These are phyloP conservation scores for Prinia subflava DNA, from an alignment of 2,113 vertebrate genomes.

Conservation along the genomic window DNA sequence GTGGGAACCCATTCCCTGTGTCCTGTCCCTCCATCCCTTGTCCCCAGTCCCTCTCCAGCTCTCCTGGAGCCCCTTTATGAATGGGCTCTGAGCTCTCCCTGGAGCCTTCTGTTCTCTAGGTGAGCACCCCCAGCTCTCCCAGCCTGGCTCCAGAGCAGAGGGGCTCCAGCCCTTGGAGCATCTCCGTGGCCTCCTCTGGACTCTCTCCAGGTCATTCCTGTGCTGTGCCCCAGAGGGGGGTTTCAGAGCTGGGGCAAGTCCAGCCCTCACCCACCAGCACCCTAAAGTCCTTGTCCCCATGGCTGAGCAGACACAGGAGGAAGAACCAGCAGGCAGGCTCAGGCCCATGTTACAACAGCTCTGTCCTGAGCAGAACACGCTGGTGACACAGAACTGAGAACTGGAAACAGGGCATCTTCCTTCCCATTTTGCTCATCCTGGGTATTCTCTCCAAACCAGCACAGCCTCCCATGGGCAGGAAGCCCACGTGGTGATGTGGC, in stretches of 20 bases:
- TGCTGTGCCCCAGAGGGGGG: neutral
- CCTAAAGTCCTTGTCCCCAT: neutral
- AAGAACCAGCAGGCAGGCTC: neutral
- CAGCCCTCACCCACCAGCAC: neutral
- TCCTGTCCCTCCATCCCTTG: neutral
- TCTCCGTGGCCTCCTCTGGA: neutral
- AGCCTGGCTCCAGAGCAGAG: neutral
- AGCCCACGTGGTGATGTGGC: neutral
- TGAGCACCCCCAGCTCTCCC: neutral
- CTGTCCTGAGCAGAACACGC: neutral
- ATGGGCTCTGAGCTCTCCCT: neutral
- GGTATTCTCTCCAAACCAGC: neutral
- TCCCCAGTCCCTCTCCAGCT: neutral
- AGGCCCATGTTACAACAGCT: neutral
- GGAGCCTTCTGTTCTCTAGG: neutral
- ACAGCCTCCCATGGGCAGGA: neutral
- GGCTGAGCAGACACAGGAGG: neutral
- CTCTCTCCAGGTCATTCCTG: neutral
- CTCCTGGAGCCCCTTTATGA: neutral
- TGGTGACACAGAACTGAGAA: neutral
- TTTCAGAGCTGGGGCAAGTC: no score
- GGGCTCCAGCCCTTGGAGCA: neutral
- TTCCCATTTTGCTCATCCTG: neutral
- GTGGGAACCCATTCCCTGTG: neutral
- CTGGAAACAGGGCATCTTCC: neutral